Conservation (phyloP, 2,888 invertebrate species). For the Automeris io region DNA sequence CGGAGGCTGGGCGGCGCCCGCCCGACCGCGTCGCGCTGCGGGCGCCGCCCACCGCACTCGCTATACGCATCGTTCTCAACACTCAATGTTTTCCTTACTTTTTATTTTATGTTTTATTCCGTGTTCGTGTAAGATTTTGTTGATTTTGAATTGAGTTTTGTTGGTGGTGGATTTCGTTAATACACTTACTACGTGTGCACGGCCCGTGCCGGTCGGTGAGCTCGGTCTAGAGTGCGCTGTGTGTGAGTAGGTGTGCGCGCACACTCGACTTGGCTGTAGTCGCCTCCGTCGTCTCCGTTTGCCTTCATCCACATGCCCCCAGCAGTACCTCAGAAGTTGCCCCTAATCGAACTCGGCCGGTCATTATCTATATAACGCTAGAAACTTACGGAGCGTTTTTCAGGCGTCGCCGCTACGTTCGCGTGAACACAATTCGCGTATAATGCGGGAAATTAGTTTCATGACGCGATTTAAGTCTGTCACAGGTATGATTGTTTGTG, state of each 20-base stretch:
- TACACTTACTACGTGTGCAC: slow-evolving; percentile 58
- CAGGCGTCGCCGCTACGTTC: slow-evolving; percentile 25
- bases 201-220: slow-evolving; percentile 22
- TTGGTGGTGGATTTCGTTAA: slow-evolving; percentile 78
- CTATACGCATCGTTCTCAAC: slow-evolving; percentile 71
- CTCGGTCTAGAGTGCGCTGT: slow-evolving; percentile 46
- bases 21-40: slow-evolving; percentile 29
- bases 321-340: slow-evolving; percentile 9
- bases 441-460: no score
- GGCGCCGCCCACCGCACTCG: slow-evolving; percentile 67
- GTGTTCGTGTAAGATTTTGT: slow-evolving; percentile 76
- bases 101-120: slow-evolving; percentile 66
- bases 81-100: slow-evolving; percentile 70
- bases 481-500: no score
- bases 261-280: slow-evolving; percentile 35
- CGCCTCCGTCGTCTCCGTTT: slow-evolving; percentile 32
- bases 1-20: slow-evolving; percentile 68
- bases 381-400: slow-evolving; percentile 26
- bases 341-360: slow-evolving; percentile 16
- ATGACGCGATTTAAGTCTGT: no score
- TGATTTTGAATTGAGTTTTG: slow-evolving; percentile 73
- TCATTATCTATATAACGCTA: slow-evolving; percentile 10
- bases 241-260: slow-evolving; percentile 61
- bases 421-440: no score
- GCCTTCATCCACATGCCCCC: slow-evolving; percentile 12